A percentile compares a stretch with the other conserved stretches of the same genome.
These are phyloP conservation scores for Eurystomus glaucurus DNA, from an alignment of 2,797 vertebrate species.

Conservation along the genomic window DNA sequence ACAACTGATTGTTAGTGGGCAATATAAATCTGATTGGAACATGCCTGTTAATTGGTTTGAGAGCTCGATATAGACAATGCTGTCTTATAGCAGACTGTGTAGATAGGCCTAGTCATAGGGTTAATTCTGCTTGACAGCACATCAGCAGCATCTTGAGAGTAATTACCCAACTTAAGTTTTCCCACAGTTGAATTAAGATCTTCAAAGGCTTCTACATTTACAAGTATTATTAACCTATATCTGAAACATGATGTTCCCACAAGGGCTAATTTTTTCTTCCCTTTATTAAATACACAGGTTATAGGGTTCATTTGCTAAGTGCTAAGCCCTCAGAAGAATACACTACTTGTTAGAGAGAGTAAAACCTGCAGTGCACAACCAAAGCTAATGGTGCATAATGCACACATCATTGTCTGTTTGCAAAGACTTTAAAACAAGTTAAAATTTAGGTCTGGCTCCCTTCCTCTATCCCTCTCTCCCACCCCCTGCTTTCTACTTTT, in stretches of 20 bases:
- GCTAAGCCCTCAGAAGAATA: conserved; percentile 79
- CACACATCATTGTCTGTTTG: conserved; percentile 64
- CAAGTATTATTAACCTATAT: conserved; percentile 88
- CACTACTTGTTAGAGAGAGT: conserved; percentile 71
- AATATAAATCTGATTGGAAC: conserved; percentile 82
- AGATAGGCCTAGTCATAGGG: conserved; percentile 82
- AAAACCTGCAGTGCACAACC: conserved; percentile 66
- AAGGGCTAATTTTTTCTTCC: conserved; percentile 80
- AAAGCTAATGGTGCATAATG: conserved; percentile 71
- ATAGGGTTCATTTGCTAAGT: conserved; percentile 83
- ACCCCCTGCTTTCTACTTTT: conserved; percentile 41
- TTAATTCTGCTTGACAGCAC: conserved; percentile 91
- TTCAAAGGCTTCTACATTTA: conserved; percentile 91
- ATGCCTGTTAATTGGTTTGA: conserved; percentile 87
- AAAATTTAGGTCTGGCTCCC: conserved; percentile 55
- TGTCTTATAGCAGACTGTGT: conserved; percentile 82
- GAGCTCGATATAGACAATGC: conserved; percentile 84
- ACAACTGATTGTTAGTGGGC: conserved; percentile 78
- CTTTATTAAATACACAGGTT: conserved; percentile 84
- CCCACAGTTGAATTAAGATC: conserved; percentile 87
- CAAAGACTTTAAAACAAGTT: conserved; percentile 70
- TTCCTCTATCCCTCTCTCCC: conserved; percentile 32
- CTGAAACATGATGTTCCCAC: conserved; percentile 88
- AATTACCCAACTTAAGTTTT: conserved; percentile 90
- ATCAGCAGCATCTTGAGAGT: conserved; percentile 86